phyloP scores from a whole-genome alignment of 2,113 vertebrate genomes.

The Sphyrna mokarran region DNA sequence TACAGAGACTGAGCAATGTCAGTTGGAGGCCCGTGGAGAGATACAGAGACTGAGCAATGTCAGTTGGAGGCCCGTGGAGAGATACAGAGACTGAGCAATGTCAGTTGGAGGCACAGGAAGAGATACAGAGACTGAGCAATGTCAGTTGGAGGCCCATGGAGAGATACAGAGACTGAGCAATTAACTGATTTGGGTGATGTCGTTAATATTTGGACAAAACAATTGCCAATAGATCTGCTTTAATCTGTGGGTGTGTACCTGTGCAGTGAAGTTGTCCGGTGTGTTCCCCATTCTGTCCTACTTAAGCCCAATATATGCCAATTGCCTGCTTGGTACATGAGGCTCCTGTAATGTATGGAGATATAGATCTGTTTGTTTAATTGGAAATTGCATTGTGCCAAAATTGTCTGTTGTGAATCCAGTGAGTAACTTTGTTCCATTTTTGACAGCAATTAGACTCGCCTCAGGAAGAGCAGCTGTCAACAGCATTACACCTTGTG shows the following conservation, averaged over 20 bases:
- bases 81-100: neutral
- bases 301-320: neutral
- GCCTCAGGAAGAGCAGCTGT: conserved; percentile 83
- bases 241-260: neutral
- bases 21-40: neutral
- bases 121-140: neutral
- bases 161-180: neutral
- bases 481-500: conserved; percentile 74
- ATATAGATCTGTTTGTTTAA: neutral
- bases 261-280: neutral
- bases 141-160: neutral
- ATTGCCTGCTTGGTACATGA: neutral
- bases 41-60: neutral
- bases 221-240: neutral
- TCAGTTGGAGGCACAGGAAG: neutral
- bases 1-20: neutral
- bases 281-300: neutral
- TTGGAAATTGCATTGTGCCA: neutral
- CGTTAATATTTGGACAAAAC: neutral
- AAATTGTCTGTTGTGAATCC: neutral
- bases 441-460: conserved; percentile 77
- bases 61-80: neutral
- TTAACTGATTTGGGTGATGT: neutral
- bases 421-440: conserved; percentile 24
- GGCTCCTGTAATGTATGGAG: neutral